Evolutionary conservation across 2,888 invertebrate species (phyloP), one percentile per base, ranked within the genome.

Genomic region (Spodoptera littoralis): DNA sequence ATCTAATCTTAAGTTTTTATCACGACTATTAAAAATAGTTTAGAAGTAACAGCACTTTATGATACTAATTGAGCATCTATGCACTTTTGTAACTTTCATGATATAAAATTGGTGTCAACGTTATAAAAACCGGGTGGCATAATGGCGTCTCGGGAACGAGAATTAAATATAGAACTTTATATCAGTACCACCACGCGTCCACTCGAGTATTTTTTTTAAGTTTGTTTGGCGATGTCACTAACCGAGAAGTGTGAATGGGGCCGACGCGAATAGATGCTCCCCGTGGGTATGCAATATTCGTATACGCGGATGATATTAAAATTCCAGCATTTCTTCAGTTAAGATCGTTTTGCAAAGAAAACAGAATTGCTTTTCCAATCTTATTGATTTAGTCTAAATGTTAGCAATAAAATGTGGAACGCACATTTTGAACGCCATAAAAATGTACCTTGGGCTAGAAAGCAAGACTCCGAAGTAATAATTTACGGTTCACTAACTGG

Each of bases 111-210:
- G 64, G 74, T 77, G 80, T 80, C 79, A 80, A 72, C 65, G 52
- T 66, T 71, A 69, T 81, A 84, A 85, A 70, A 70, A 72, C 73
- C 69, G 69, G 73, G 83, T 88, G 84, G 87, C 83, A 87, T 88
- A 87, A 87, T 83, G 79, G 80, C 79, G 84, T 82, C 81, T 82
- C 81, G 70, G 70, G 67, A 82, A 83, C 88, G 86, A 85, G 88
- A 86, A 92, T 90, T 87, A 90, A 91, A 91, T 88, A 88, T 93
- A 93, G 93, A 93, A 91, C 89, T 93, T 92, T 92, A 93, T 92
- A 93, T 89, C 88, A 90, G 90, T 86, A 89, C 76, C 77, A 64
- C 78, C 73, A 70, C 81, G 75, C 76, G 80, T 79, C 76, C 81
- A 84, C 77, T 81, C 67, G 36, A 74, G 73, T 77, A 65, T 86